These are phyloP conservation scores for Fabriciana adippe DNA, from an alignment of 2,888 invertebrate species.

Conservation along the genomic window DNA sequence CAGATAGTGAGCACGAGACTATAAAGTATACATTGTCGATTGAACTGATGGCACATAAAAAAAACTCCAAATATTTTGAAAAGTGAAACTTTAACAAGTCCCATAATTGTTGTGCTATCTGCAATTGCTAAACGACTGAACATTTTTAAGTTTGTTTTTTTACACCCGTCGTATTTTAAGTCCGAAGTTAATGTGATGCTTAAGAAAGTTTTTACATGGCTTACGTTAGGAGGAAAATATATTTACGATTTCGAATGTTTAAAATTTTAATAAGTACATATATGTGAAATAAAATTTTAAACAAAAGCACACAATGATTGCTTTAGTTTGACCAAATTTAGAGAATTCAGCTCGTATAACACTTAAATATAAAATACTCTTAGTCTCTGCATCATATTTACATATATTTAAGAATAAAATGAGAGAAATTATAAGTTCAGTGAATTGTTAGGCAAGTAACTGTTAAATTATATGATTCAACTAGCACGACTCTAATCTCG, in stretches of 20 bases:
- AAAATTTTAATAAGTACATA: no score
- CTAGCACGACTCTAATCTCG: neutral
- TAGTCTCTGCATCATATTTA: no score
- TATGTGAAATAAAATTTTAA: no score
- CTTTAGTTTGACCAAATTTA: no score
- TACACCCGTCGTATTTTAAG: constrained; percentile 9
- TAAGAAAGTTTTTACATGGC: neutral
- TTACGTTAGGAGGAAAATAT: neutral
- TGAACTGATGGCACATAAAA: constrained; percentile 12
- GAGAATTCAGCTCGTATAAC: no score
- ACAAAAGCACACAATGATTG: no score
- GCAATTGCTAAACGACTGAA: constrained; percentile 24
- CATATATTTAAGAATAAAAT: no score
- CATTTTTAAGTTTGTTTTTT: constrained; percentile 14
- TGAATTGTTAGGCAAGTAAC: neutral
- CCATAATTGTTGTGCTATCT: constrained; percentile 20
- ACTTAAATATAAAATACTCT: no score
- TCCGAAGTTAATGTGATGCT: constrained; percentile 1
- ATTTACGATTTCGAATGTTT: no score
- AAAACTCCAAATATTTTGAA: constrained; percentile 26
- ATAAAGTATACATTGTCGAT: constrained; percentile 21
- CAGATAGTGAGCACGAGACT: constrained; percentile 2
- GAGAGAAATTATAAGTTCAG: no score
- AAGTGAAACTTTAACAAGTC: constrained; percentile 23
- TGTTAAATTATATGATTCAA: constrained; percentile 2